phyloP scores from a whole-genome alignment of 2,113 vertebrate genomes.

The Nesogale talazaci region DNA sequence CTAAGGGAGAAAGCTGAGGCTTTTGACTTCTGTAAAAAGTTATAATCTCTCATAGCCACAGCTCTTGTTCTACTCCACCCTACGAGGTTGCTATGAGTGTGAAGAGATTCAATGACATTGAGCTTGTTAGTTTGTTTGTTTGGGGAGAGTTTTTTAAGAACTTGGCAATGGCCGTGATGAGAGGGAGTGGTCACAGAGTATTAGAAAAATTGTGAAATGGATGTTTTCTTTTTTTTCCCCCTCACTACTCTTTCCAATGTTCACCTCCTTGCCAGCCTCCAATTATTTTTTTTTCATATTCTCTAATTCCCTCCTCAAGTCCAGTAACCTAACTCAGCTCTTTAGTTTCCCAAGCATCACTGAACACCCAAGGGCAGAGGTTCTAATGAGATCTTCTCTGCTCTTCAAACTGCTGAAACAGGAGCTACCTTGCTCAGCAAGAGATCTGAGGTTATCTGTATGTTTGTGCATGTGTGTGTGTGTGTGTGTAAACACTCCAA shows the following conservation, averaged over 20 bases:
- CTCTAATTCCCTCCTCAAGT: background rate
- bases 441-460: background rate
- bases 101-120: no score
- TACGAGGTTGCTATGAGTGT: no score
- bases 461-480: background rate
- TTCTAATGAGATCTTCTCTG: background rate
- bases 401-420: background rate
- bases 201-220: background rate
- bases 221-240: background rate
- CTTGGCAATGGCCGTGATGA: no score
- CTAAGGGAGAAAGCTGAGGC: no score
- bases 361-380: background rate
- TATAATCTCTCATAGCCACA: no score
- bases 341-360: background rate
- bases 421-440: background rate
- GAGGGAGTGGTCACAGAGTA: background rate
- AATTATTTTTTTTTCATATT: background rate
- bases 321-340: background rate
- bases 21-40: no score
- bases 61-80: no score
- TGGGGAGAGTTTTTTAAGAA: no score
- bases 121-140: no score
- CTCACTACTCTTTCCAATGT: background rate
- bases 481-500: background rate
- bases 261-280: background rate